Conservation (phyloP, 64 coral and sea anemone genomes). For the Exaiptasia diaphana region DNA sequence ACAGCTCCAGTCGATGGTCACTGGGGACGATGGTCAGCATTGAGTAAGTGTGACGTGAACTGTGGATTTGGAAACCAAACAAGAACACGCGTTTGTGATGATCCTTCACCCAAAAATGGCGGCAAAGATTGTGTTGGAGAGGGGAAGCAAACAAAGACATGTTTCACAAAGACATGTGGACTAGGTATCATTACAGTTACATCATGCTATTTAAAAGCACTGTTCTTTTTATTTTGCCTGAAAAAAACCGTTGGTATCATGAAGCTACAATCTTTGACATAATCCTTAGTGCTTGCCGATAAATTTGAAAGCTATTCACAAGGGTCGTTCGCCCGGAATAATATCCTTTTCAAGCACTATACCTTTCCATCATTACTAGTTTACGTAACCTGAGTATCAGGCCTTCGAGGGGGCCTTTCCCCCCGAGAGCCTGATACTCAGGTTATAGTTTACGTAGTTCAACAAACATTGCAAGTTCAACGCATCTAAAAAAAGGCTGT, state of each 20-base stretch:
- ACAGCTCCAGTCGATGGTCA: constrained; percentile 41
- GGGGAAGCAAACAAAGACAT: background rate
- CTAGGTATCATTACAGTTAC: background rate
- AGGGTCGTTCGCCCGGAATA: no score
- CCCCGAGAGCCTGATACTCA: no score
- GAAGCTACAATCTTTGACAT: no score
- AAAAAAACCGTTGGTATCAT: background rate
- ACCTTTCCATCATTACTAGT: no score
- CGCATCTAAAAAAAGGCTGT: no score
- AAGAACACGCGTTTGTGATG: constrained; percentile 38
- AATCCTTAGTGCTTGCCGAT: no score
- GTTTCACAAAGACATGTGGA: background rate
- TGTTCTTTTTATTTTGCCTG: background rate
- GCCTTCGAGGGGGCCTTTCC: no score
- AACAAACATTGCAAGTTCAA: no score
- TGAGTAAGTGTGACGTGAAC: constrained; percentile 9
- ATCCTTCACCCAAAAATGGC: constrained; percentile 27
- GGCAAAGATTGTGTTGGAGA: constrained; percentile 32
- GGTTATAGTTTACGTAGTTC: background rate
- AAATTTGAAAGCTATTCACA: no score
- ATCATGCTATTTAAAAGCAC: background rate
- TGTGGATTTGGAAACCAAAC: constrained; percentile 24
- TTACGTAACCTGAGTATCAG: no score
- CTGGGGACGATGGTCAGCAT: constrained; percentile 46
- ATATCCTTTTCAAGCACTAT: no score